Conservation (phyloP, 2,888 invertebrate species). For the Drosophila suboccidentalis region DNA sequence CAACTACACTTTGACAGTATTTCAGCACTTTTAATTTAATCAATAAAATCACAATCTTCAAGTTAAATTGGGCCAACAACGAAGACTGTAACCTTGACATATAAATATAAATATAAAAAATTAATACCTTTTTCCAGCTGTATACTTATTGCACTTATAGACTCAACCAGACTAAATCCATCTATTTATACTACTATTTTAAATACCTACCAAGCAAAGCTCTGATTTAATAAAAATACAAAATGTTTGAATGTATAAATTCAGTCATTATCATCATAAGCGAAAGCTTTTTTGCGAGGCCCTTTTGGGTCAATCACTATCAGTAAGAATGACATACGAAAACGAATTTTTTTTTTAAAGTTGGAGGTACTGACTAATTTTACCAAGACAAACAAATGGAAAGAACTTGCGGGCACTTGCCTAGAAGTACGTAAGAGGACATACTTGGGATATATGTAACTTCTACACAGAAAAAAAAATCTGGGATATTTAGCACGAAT, state of each 20-base stretch:
- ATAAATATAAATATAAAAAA: too few relatives aligned
- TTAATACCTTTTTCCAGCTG: constrained; percentile 5
- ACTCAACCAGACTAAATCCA: neutral
- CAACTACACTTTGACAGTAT: neutral
- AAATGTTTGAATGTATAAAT: neutral
- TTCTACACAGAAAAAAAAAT: too few relatives aligned
- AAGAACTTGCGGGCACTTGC: neutral
- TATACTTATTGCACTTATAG: neutral
- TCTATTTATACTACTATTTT: neutral
- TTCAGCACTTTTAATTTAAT: constrained; percentile 1
- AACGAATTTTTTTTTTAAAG: neutral
- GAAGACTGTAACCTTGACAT: constrained; percentile 2
- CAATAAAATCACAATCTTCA: neutral
- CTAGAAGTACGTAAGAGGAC: neutral
- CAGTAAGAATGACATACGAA: neutral
- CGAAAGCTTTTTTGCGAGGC: neutral
- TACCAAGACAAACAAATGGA: neutral
- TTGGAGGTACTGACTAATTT: too few relatives aligned
- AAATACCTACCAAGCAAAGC: neutral
- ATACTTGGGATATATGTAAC: neutral
- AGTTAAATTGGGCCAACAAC: neutral
- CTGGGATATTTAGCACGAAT: too few relatives aligned
- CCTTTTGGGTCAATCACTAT: constrained; percentile 1
- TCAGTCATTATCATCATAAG: constrained; percentile 1
- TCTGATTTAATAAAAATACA: neutral